Evolutionary conservation across 2,113 vertebrate species (phyloP).

Genomic region (Epinephelus lanceolatus): DNA sequence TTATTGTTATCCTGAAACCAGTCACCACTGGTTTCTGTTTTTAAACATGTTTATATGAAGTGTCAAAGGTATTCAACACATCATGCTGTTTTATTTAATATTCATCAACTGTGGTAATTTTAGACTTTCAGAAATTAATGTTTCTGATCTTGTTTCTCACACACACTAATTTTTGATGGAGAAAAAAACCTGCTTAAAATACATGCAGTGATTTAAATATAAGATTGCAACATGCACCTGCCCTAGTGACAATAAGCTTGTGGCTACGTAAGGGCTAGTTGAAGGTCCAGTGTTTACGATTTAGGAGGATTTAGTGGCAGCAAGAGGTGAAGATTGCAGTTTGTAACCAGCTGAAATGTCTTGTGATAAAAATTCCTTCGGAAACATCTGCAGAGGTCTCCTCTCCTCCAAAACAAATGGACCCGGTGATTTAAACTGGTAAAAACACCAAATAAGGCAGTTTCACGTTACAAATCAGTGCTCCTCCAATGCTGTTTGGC

Average conservation of each 20-base stretch:
- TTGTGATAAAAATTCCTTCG: too few species aligned
- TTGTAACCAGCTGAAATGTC: too few species aligned
- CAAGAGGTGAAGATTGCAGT: too few species aligned
- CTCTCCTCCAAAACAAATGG: too few species aligned
- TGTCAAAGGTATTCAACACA: neutral
- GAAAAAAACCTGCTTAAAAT: neutral
- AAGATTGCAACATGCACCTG: neutral
- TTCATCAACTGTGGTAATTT: neutral
- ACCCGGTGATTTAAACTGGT: too few species aligned
- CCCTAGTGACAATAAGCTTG: neutral
- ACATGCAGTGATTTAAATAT: neutral
- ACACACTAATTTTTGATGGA: neutral
- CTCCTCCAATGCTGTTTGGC: too few species aligned
- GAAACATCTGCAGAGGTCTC: too few species aligned
- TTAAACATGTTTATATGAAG: neutral
- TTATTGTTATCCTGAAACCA: neutral
- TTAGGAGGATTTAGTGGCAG: too few species aligned
- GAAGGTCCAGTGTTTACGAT: too few species aligned
- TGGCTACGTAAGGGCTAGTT: neutral
- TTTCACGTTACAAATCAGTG: too few species aligned
- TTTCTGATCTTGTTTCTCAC: neutral
- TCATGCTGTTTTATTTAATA: neutral
- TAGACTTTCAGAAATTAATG: neutral
- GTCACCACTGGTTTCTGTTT: neutral
- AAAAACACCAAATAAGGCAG: too few species aligned